Evolutionary conservation across 2,113 vertebrate genomes (phyloP).

Genomic region (Cairina moschata): DNA sequence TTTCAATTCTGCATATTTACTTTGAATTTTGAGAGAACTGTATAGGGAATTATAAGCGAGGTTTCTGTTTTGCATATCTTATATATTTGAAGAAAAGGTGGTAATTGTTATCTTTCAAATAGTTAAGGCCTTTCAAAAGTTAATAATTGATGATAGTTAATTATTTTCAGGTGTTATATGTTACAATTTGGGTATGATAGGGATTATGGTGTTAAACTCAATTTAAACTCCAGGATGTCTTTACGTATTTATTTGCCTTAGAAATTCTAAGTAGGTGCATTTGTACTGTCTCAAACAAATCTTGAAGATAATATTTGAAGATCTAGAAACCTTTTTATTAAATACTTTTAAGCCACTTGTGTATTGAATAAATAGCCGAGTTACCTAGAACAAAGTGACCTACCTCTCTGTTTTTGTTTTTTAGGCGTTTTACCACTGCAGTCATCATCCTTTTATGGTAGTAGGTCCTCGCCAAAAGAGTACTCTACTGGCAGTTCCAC

Average conservation of each 20-base stretch:
- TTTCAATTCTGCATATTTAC: not conserved
- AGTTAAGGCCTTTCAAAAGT: not conserved
- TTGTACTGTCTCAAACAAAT: not conserved
- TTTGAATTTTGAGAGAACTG: not conserved
- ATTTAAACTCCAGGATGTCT: not conserved
- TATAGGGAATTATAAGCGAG: not conserved
- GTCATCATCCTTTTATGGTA: conserved; percentile 91
- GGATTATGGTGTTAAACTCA: not conserved
- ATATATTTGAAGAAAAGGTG: not conserved
- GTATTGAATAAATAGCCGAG: not conserved
- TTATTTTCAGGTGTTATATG: not conserved
- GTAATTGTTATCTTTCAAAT: not conserved
- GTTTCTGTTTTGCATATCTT: not conserved
- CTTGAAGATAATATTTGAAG: not conserved
- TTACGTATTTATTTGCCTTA: not conserved
- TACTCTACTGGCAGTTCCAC: conserved; percentile 84
- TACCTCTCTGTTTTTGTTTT: conserved; percentile 1
- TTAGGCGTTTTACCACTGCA: conserved; percentile 90
- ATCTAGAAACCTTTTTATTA: not conserved
- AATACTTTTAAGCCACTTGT: not conserved
- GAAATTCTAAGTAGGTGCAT: not conserved
- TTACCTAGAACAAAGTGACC: not conserved
- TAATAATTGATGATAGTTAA: not conserved
- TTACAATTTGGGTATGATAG: not conserved
- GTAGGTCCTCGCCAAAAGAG: conserved; percentile 88